Evolutionary conservation across 2,113 vertebrate genomes (phyloP), one percentile per base, ranked within the genome.

Genomic region (Psettodes erumei): DNA sequence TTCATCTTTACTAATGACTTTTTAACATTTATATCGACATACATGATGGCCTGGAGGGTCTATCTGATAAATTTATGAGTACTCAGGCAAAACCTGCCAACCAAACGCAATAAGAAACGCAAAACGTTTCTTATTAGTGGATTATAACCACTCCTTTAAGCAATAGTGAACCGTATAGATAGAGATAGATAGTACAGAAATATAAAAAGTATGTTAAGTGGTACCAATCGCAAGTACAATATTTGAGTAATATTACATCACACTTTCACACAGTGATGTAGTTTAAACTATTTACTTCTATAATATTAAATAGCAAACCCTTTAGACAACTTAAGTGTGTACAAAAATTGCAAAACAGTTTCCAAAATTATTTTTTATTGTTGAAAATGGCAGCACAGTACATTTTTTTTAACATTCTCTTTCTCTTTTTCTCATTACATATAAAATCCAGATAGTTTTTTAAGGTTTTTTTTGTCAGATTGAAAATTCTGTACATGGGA

Each of bases 291-390:
- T 25, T 35, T 15, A 45, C 30, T 27, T 3, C 4, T 43, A 43
- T 7, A 7, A 33, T 32, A 64, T 35, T 23, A 32, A 43, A 45
- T 11, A 58, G n/a, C 1, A 35, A 35, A 70, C 19, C 27, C 8
- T 23, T 61, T 5, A 11, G 5, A 37, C 12, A 19, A 63, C 9
- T 6, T 54, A 66, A 25, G 10, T 7, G 27, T 13, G 6, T n/a
- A 35, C 38, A 47, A 54, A 54, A 35, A 61, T 25, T 25, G 4
- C 16, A 53, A 74, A 65, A 45, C 9, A 10, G 19, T 32, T 38
- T 60, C 35, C 13, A 71, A 70, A 51, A 43, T 30, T 32, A 2
- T 28, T 51, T 50, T 82, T 78, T 82, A 88, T 84, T 84, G 45
- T 60, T 55, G 18, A 80, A 79, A 82, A 76, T 35, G 32, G 50